Percentiles rank a stretch among this genome's conserved stretches.
These are phyloP conservation scores for Mesaphorura yosii DNA, from an alignment of 1,140 invertebrate genomes.

Conservation along the genomic window DNA sequence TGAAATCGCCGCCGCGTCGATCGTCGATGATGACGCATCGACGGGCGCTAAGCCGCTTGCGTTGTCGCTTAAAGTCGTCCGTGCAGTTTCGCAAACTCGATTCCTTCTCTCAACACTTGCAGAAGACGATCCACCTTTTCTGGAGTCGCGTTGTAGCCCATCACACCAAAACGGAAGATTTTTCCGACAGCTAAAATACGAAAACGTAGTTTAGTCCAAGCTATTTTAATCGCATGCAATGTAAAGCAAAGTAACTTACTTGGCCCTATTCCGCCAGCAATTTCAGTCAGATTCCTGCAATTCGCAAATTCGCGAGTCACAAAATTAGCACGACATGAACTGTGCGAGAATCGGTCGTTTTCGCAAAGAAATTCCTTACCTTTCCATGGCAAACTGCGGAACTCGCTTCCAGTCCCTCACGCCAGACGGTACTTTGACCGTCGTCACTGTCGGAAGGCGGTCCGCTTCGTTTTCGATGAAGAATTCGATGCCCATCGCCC, in stretches of 20 bases:
- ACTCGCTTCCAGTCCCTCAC: slow-evolving; percentile 5
- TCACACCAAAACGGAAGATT: slow-evolving; percentile 63
- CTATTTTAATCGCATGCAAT: no score
- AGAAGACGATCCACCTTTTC: slow-evolving; percentile 32
- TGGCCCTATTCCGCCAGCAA: slow-evolving; percentile 52
- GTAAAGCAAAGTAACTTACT: no score
- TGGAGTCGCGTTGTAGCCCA: slow-evolving; percentile 58
- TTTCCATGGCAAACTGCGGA: slow-evolving; percentile 5
- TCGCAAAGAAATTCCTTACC: slow-evolving; percentile 1
- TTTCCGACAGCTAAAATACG: slow-evolving; percentile 58
- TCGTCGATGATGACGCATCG: no score
- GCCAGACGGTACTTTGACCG: slow-evolving; percentile 38
- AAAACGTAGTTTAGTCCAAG: no score
- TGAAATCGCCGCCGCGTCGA: no score
- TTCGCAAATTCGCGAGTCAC: slow-evolving; percentile 21
- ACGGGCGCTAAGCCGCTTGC: no score
- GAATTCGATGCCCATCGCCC: slow-evolving; percentile 50
- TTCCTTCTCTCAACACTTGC: slow-evolving; percentile 4
- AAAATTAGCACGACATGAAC: no score
- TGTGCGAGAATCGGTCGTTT: no score
- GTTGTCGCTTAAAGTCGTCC: slow-evolving; percentile 4
- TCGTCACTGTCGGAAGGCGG: slow-evolving; percentile 62
- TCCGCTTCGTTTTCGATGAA: slow-evolving; percentile 55
- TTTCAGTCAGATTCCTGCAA: slow-evolving; percentile 57
- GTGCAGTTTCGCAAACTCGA: slow-evolving; percentile 8